phyloP scores from a whole-genome alignment of 2,888 invertebrate species.

The Meganola albula region DNA sequence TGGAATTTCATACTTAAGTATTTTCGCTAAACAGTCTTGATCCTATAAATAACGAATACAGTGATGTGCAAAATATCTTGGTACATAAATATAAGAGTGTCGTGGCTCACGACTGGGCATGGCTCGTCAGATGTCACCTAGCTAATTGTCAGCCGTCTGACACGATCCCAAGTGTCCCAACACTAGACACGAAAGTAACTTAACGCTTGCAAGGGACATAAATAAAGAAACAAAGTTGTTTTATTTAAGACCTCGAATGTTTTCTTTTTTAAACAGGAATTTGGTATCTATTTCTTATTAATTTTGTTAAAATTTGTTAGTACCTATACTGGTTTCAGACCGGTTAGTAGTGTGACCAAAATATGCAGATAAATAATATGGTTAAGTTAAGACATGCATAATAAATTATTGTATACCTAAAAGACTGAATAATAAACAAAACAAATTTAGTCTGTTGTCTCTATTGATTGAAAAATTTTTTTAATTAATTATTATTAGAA shows the following conservation, averaged over 20 bases:
- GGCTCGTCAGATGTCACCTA: constrained; percentile 29
- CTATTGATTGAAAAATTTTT: no score
- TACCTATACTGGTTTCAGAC: not conserved
- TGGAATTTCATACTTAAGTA: no score
- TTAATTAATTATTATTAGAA: no score
- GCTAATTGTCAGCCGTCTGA: constrained; percentile 36
- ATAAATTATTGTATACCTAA: no score
- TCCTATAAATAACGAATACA: no score
- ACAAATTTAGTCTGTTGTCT: no score
- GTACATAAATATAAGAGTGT: constrained; percentile 24
- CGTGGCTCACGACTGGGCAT: constrained; percentile 37
- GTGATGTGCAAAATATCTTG: no score
- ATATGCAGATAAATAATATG: no score
- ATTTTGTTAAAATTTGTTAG: constrained; percentile 11
- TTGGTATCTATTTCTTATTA: constrained; percentile 14
- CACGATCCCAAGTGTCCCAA: constrained; percentile 24
- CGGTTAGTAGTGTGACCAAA: no score
- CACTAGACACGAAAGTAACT: constrained; percentile 24
- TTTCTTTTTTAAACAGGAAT: constrained; percentile 17
- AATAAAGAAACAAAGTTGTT: constrained; percentile 22
- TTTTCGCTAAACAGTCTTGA: no score
- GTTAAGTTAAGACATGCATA: no score
- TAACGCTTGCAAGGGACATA: constrained; percentile 16
- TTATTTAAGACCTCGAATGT: constrained; percentile 16
- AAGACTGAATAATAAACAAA: no score